Base-by-base conservation (phyloP, 2,888 invertebrate genomes). In the Philhelius pedissequus region DNA sequence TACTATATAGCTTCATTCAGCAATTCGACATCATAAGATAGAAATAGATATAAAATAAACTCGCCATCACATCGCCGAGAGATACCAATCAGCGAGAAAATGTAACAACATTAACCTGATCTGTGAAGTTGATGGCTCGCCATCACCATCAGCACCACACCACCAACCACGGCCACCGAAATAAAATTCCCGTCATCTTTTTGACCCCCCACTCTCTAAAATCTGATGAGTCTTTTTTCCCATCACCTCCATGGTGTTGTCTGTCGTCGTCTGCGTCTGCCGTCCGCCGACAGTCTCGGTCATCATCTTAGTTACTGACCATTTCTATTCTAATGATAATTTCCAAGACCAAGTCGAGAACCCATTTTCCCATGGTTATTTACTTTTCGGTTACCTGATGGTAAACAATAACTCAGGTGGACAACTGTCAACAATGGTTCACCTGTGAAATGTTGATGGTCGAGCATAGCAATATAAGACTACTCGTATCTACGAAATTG, bases 351-450 rank as follows among this genome's bases (percentile, higher is more conserved):
- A 60, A 75, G 75, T 68, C 9, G 68, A 76, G 71, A 80, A 80
- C 22, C 70, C 71, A 80, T 71, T 75, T 84, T 84, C 84, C 84
- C 84, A 84, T 84, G 75, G 84, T 84, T 84, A 84, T 84, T 84
- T 84, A 80, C 79, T 76, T 84, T 84, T 80, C 62, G 70, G 71
- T 70, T 75, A 75, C 60, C 80, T 70, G 62, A 30, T 62, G 76
- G 84, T 80, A 84, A 84, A 84, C 84, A 84, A 76, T 76, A 84
- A 84, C 76, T 70, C 75, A 71, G 45, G 84, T 84, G 84, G 84
- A 84, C 80, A 84, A 84, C 84, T 84, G 84, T 84, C 84, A 80
- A 84, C 84, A 84, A 84, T 76, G 84, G 84, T 54, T 84, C 76
- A 84, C 84, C 84, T 84, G 76, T 76, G 80, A 80, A 76, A 75